These are phyloP conservation scores for Eurytemora carolleeae DNA, from an alignment of 1,140 invertebrate genomes.

Conservation along the genomic window DNA sequence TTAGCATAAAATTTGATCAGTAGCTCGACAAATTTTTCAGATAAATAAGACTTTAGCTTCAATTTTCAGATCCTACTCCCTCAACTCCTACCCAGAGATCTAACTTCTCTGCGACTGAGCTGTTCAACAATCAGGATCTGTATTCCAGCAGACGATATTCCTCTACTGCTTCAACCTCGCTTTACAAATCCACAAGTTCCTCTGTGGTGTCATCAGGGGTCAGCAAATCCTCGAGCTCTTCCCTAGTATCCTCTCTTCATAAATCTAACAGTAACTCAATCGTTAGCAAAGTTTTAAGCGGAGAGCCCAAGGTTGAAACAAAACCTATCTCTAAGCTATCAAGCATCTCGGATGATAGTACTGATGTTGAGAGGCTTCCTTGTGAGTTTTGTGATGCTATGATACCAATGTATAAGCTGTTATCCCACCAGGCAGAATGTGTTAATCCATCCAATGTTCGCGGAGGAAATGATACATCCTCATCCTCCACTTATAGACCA, in stretches of 20 bases:
- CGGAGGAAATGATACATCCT: neutral
- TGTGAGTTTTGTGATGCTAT: conserved; percentile 14
- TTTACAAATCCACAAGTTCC: neutral
- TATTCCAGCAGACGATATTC: neutral
- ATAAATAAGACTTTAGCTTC: no score
- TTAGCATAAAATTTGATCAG: no score
- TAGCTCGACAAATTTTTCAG: no score
- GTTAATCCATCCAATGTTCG: conserved; percentile 15
- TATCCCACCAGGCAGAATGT: conserved; percentile 14
- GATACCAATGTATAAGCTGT: conserved; percentile 11
- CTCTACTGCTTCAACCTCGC: neutral
- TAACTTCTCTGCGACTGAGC: neutral
- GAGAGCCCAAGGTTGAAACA: no score
- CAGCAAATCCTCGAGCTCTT: neutral
- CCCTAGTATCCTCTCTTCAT: neutral
- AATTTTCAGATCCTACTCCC: neutral
- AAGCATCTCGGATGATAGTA: no score
- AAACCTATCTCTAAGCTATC: no score
- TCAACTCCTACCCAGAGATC: neutral
- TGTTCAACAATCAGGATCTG: neutral
- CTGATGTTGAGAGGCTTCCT: conserved; percentile 1
- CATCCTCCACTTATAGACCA: neutral
- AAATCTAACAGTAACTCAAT: no score
- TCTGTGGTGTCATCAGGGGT: neutral
- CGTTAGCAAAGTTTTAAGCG: no score